Evolutionary conservation across 2,797 vertebrate species (phyloP), one percentile per base, ranked within the genome.

Genomic region (Harpagifer antarcticus): DNA sequence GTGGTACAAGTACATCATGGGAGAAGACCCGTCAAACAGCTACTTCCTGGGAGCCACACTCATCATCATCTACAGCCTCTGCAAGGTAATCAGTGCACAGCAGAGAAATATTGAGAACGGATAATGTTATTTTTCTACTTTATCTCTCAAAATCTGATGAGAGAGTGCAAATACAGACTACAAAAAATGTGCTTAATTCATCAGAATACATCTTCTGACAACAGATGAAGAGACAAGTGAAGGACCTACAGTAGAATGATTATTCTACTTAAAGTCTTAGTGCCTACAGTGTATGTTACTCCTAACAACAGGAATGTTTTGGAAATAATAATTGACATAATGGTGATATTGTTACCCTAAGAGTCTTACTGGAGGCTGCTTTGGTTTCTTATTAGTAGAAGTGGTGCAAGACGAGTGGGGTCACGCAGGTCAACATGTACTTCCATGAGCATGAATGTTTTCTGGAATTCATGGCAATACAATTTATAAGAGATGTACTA

Each of bases 1-100:
- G 72, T 99, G 98, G 98, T 99, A 98, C 87, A 98, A 98, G 78
- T 99, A 98, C 95, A 99, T 99, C 91, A 97, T 99, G 96, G 97
- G 97, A 5, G 97, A 98, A 0, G 96, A 98, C 77, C 95, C 97
- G 0, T 96, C 98, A 55, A 96, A 93, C 92, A 96, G 97, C 87
- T 99, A 99, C 93, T 96, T 99, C 91, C 94, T 99, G 19, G 97
- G 98, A 11, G 97, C 98, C 0, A 89, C 94, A 40, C 96, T 99
- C 17, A 98, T 99, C 82, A 95, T 99, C 66, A 95, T 98, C 81
- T 99, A 99, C 88, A 98, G 97, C 83, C 96, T 99, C 76, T 99
- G 98, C 93, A 99, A 99, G 97, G 98, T 96, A 79, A 92, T 79
- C 50, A 17, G 13, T 9, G 44, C 63, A 31, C 31, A 0, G 8